Conservation (phyloP, 2,888 invertebrate genomes). For the Drosophila dives region DNA sequence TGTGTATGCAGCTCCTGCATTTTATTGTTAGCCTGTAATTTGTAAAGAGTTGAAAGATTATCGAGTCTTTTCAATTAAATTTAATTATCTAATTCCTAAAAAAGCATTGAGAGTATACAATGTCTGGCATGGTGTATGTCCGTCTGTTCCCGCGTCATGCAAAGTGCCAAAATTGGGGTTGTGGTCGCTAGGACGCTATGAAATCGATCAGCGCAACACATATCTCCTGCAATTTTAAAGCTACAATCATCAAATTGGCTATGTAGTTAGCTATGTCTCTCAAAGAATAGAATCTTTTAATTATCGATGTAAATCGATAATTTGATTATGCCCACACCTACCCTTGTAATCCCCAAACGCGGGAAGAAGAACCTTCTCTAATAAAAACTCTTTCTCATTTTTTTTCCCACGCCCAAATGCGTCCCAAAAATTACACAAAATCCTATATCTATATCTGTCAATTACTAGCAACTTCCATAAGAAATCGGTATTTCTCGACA, state of each 20-base stretch:
- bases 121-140: neutral
- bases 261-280: too few species aligned
- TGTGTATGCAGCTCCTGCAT: slow-evolving; percentile 88
- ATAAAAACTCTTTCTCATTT: neutral
- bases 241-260: neutral
- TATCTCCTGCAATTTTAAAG: neutral
- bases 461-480: neutral
- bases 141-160: neutral
- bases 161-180: neutral
- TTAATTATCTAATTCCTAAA: neutral
- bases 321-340: neutral
- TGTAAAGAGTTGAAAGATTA: neutral
- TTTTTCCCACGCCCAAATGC: neutral
- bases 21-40: slow-evolving; percentile 82
- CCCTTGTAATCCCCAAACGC: neutral
- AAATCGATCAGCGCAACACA: neutral
- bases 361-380: neutral
- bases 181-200: too few species aligned
- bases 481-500: neutral
- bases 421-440: neutral
- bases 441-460: neutral
- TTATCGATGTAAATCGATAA: neutral
- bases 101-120: neutral
- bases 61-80: neutral
- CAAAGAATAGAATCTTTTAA: neutral